Evolutionary conservation across 2,888 invertebrate species (phyloP).

Genomic region (Hedya salicella): DNA sequence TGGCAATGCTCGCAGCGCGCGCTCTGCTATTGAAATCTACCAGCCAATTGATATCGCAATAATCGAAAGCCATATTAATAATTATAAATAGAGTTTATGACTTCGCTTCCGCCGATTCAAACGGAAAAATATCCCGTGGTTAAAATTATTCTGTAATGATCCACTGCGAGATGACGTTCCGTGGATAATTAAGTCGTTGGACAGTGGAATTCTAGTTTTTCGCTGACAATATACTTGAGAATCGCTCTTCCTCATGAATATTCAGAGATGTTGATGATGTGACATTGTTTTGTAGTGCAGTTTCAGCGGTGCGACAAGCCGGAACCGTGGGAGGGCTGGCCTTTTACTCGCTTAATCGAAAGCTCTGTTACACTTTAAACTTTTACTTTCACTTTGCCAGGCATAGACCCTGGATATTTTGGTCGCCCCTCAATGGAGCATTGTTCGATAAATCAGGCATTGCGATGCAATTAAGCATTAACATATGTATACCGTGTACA

Average conservation of each 20-base stretch:
- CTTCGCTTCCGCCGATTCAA: not conserved
- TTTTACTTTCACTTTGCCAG: constrained; percentile 19
- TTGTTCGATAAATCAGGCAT: not conserved
- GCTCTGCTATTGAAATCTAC: constrained; percentile 16
- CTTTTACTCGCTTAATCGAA: constrained; percentile 24
- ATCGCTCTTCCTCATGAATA: constrained; percentile 3
- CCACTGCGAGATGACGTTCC: no score
- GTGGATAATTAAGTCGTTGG: not conserved
- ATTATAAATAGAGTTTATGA: not conserved
- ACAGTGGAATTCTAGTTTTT: not conserved
- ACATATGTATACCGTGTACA: not conserved
- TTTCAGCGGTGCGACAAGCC: not conserved
- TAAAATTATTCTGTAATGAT: not conserved
- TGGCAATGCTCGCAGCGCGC: constrained; percentile 27
- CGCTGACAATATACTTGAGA: constrained; percentile 4
- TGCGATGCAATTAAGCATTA: not conserved
- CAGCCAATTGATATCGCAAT: not conserved
- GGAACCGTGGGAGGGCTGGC: not conserved
- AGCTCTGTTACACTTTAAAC: constrained; percentile 5
- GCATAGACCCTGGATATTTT: not conserved
- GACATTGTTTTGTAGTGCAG: not conserved
- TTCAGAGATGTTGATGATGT: not conserved
- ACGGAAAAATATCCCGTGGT: not conserved
- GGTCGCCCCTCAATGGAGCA: not conserved
- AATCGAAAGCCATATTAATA: not conserved